A percentile compares a stretch with the other conserved stretches of the same genome.
phyloP scores from a whole-genome alignment of 2,888 invertebrate species.

The Poecilus cupreus region DNA sequence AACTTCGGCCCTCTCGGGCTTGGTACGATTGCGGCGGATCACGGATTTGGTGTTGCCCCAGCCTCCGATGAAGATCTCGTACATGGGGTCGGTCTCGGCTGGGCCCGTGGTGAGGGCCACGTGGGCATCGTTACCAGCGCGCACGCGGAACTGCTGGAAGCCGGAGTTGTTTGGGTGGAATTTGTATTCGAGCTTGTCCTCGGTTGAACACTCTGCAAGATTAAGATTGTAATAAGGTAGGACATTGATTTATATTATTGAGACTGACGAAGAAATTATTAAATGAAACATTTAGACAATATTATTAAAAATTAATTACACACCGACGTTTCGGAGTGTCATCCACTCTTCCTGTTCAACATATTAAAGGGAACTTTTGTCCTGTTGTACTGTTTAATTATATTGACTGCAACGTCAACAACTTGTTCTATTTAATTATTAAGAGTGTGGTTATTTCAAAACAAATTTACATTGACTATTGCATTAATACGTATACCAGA shows the following conservation, averaged over 20 bases:
- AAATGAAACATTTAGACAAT: not conserved
- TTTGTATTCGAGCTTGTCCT: conserved; percentile 87
- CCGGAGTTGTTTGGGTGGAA: conserved; percentile 84
- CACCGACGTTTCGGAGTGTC: too few relatives aligned
- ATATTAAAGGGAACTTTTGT: too few relatives aligned
- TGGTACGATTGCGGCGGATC: conserved; percentile 84
- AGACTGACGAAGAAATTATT: too few relatives aligned
- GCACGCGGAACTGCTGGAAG: conserved; percentile 85
- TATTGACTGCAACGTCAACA: too few relatives aligned
- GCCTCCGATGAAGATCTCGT: conserved; percentile 91
- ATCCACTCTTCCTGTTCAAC: too few relatives aligned
- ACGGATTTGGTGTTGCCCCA: conserved; percentile 91
- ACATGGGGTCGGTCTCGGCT: conserved; percentile 84
- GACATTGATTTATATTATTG: too few relatives aligned
- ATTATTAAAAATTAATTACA: too few relatives aligned
- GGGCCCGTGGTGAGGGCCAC: conserved; percentile 85
- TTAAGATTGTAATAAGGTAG: conserved; percentile 59
- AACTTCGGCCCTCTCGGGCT: conserved; percentile 83
- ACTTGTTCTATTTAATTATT: too few relatives aligned
- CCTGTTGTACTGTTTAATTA: too few relatives aligned
- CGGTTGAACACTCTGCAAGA: conserved; percentile 84
- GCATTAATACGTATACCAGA: too few relatives aligned
- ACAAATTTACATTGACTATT: too few relatives aligned
- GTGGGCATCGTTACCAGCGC: conserved; percentile 89
- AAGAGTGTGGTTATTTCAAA: too few relatives aligned